phyloP scores from a whole-genome alignment of 2,888 invertebrate species.

The Euplexia lucipara region DNA sequence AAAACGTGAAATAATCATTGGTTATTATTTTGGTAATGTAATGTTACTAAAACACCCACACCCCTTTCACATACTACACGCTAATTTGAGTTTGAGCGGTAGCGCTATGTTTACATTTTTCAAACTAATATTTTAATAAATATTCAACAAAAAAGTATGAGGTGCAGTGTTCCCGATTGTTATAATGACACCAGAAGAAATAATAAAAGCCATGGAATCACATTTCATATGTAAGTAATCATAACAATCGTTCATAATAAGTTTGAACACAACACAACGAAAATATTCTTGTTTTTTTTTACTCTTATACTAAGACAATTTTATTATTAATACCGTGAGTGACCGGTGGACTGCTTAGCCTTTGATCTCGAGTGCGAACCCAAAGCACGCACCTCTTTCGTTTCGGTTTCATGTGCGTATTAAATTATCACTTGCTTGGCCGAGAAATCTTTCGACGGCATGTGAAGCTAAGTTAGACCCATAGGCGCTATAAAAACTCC shows the following conservation, averaged over 20 bases:
- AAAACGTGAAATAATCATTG: not conserved
- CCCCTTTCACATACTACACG: not conserved
- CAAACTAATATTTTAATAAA: constrained; percentile 38
- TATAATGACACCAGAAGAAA: constrained; percentile 76
- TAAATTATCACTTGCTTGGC: no score
- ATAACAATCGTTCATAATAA: not conserved
- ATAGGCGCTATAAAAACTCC: no score
- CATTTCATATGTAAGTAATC: constrained; percentile 82
- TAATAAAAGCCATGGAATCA: constrained; percentile 79
- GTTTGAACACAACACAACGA: constrained; percentile 26
- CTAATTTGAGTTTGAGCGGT: not conserved
- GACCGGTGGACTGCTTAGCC: no score
- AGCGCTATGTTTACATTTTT: constrained; percentile 45
- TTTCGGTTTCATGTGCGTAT: no score
- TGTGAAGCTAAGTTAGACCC: no score
- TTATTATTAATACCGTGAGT: no score
- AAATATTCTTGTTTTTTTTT: no score
- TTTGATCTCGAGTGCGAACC: no score
- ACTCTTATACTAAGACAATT: no score
- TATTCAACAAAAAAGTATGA: constrained; percentile 69
- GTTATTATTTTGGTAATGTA: not conserved
- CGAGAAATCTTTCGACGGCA: no score
- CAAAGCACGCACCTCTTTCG: no score
- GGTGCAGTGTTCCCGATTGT: constrained; percentile 81
- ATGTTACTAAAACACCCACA: not conserved